Percentiles rank a stretch among this genome's conserved stretches.
Evolutionary conservation across 2,797 vertebrate species (phyloP).

Genomic region (Anguilla marmorata): DNA sequence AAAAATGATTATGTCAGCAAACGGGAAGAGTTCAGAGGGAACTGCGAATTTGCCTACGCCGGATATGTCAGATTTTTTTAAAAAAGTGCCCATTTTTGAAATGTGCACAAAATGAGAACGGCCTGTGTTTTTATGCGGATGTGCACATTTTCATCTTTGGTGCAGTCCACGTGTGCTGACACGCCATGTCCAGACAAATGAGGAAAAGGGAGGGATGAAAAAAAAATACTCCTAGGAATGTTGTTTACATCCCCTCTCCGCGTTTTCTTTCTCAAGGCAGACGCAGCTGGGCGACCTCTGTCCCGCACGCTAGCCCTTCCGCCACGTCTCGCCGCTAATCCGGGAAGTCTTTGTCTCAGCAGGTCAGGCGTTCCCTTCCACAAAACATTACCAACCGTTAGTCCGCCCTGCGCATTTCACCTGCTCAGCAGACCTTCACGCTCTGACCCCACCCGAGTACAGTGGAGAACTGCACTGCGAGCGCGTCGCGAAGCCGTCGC

Average conservation of each 20-base stretch:
- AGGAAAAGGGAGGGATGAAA: not conserved
- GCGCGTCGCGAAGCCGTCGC: not conserved
- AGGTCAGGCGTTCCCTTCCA: not conserved
- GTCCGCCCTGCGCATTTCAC: not conserved
- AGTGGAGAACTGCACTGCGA: not conserved
- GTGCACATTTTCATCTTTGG: not conserved
- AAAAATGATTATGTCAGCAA: not conserved
- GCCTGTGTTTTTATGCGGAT: not conserved
- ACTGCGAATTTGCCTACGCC: not conserved
- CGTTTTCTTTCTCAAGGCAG: not conserved
- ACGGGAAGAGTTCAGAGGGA: not conserved
- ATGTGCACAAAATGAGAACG: not conserved
- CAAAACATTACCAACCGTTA: conserved; percentile 23
- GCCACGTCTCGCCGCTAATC: conserved; percentile 53
- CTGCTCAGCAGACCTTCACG: not conserved
- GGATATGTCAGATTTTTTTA: not conserved
- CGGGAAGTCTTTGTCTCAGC: no score
- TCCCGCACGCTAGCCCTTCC: conserved; percentile 63
- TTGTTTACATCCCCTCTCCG: conserved; percentile 19
- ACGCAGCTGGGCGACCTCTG: conserved; percentile 59
- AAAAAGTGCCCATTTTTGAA: not conserved
- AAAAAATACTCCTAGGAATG: not conserved
- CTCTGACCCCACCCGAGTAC: not conserved
- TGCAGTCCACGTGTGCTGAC: not conserved
- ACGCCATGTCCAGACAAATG: not conserved